These are phyloP conservation scores for Cichladusa arquata DNA, from an alignment of 2,113 vertebrate genomes.

Conservation along the genomic window DNA sequence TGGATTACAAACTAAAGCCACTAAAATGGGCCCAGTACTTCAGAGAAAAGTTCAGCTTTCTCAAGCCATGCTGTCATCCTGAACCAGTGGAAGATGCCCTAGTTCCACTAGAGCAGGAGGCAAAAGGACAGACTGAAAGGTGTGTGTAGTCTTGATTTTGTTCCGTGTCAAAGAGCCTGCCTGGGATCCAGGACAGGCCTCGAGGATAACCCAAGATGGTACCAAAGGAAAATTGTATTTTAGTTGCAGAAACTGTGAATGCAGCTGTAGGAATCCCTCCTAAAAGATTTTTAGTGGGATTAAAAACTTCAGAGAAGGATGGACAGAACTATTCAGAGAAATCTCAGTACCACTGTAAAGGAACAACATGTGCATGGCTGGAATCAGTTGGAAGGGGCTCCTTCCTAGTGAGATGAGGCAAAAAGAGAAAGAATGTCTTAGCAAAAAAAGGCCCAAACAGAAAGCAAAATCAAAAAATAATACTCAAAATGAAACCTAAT, in stretches of 20 bases:
- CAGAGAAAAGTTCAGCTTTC: neutral
- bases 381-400: neutral
- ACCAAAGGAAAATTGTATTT: neutral
- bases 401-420: neutral
- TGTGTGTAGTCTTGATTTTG: neutral
- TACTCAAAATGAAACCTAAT: neutral
- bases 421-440: neutral
- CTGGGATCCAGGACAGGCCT: neutral
- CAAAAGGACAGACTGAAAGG: neutral
- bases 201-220: neutral
- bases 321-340: neutral
- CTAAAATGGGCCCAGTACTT: neutral
- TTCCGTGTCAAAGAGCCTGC: neutral
- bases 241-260: neutral
- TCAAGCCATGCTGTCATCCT: neutral
- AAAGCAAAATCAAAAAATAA: neutral
- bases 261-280: neutral
- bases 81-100: neutral
- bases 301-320: constrained; percentile 9
- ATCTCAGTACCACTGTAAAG: neutral
- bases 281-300: neutral
- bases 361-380: neutral
- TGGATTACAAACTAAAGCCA: neutral
- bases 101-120: neutral
- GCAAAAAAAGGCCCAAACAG: neutral